Evolutionary conservation across 2,797 vertebrate species (phyloP).

Genomic region (Acrocephalus scirpaceus): DNA sequence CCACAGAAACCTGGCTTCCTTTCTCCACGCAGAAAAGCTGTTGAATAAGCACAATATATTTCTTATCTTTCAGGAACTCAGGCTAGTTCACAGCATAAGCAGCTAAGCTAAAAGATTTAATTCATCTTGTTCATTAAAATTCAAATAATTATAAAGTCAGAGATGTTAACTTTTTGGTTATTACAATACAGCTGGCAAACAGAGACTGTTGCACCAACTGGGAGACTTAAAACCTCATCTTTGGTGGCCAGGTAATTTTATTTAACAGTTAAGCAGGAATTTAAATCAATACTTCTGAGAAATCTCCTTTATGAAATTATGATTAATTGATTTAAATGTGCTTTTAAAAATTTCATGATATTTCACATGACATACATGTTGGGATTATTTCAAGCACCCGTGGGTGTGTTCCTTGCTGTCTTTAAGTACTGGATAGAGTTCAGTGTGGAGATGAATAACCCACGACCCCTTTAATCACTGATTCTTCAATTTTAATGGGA

Average conservation of each 20-base stretch:
- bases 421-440: background rate
- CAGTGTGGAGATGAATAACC: background rate
- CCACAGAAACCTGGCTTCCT: slow-evolving; percentile 48
- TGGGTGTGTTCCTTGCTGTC: background rate
- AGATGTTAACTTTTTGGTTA: slow-evolving; percentile 62
- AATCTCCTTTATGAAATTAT: slow-evolving; percentile 32
- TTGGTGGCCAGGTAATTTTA: slow-evolving; percentile 60
- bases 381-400: background rate
- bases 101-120: slow-evolving; percentile 65
- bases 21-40: slow-evolving; percentile 37
- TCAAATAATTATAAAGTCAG: slow-evolving; percentile 64
- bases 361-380: background rate
- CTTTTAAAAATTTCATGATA: slow-evolving; percentile 9
- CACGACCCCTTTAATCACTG: background rate
- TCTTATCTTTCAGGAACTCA: slow-evolving; percentile 52
- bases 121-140: slow-evolving; percentile 63
- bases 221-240: slow-evolving; percentile 55
- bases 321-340: slow-evolving; percentile 48
- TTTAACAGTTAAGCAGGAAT: slow-evolving; percentile 28
- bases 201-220: slow-evolving; percentile 50
- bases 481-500: background rate
- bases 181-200: slow-evolving; percentile 43
- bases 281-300: slow-evolving; percentile 36
- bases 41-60: slow-evolving; percentile 51
- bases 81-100: slow-evolving; percentile 13